phyloP scores from a whole-genome alignment of 2,113 vertebrate genomes.

The Panurus biarmicus region DNA sequence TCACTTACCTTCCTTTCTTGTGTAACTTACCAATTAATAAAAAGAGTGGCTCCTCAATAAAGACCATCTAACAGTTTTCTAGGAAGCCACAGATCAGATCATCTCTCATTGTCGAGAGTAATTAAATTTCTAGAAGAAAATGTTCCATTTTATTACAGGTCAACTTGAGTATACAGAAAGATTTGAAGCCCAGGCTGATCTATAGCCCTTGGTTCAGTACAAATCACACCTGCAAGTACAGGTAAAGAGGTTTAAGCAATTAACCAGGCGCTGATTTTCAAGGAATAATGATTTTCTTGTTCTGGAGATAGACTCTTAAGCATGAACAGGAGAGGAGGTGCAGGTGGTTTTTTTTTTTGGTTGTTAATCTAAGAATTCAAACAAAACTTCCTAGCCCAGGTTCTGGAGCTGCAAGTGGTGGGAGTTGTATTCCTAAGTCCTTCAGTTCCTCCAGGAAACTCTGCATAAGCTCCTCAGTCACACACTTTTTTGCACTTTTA shows the following conservation, averaged over 20 bases:
- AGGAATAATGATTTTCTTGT: background rate
- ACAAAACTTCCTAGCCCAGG: background rate
- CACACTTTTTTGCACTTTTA: background rate
- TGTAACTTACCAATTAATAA: background rate
- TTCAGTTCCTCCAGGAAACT: background rate
- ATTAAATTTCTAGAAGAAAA: background rate
- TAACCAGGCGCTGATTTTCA: background rate
- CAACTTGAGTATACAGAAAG: background rate
- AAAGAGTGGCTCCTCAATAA: background rate
- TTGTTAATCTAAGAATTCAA: background rate
- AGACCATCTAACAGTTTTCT: background rate
- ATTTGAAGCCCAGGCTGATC: background rate
- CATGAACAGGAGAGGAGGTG: background rate
- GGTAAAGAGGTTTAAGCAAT: background rate
- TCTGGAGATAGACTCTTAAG: background rate
- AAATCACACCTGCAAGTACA: background rate
- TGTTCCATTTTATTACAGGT: background rate
- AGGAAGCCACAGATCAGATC: background rate
- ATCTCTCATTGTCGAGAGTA: background rate
- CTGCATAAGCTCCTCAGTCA: background rate
- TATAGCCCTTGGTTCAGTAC: background rate
- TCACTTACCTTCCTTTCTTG: background rate
- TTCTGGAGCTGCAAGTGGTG: background rate
- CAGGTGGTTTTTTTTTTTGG: background rate
- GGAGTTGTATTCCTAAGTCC: background rate